Conservation (phyloP, 2,797 vertebrate genomes). For the Melanitta fusca region DNA sequence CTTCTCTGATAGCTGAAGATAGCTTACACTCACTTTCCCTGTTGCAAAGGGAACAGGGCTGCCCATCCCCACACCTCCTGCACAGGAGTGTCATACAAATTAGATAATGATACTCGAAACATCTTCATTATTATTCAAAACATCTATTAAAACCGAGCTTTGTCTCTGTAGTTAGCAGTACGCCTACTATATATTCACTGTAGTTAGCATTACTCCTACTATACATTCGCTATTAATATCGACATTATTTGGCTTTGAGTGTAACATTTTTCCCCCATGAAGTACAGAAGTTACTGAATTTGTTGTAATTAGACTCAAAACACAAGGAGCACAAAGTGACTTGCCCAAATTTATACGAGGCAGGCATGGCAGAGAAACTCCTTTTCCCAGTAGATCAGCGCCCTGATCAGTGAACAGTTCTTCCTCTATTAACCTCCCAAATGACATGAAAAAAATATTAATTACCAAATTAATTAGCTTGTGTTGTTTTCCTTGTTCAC, state of each 20-base stretch:
- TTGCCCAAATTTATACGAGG: not conserved
- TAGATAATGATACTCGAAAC: not conserved
- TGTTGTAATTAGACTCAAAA: not conserved
- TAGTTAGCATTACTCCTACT: not conserved
- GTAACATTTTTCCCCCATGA: fast-evolving
- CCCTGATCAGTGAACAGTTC: not conserved
- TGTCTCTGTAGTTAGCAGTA: not conserved
- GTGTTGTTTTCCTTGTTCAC: not conserved
- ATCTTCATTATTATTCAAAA: not conserved
- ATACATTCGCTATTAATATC: fast-evolving
- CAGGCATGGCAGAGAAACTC: not conserved
- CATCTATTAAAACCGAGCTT: fast-evolving
- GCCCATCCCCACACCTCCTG: not conserved
- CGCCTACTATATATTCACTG: not conserved
- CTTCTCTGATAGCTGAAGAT: not conserved
- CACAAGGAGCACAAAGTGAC: not conserved
- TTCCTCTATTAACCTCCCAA: not conserved
- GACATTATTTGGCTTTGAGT: not conserved
- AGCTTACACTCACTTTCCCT: not conserved
- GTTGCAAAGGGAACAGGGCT: not conserved
- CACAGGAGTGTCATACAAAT: not conserved
- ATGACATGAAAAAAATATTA: not conserved
- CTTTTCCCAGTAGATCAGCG: not conserved
- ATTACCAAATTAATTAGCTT: not conserved
- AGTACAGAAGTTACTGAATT: not conserved